Base-by-base conservation (phyloP, 2,888 invertebrate genomes). In the Cantharis nigra region DNA sequence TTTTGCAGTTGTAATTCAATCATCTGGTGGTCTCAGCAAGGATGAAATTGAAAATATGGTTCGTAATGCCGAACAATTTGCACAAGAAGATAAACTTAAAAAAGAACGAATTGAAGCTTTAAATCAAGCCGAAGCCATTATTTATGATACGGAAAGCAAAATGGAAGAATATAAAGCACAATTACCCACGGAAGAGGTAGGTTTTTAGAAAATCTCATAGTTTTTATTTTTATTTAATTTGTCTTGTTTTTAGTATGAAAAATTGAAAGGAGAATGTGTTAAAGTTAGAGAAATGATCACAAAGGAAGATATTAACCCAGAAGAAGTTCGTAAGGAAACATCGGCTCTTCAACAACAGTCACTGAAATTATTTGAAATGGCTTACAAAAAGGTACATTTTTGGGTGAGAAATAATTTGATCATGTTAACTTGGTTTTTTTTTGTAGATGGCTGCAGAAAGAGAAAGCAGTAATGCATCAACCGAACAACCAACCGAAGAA, bases 31-130 rank as follows among this genome's bases (percentile, higher is more conserved):
- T 80, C 91, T 99, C 11, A 98, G 97, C 87, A 82, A 82, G 73
- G 99, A 99, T 87, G 99, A 99, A 90, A 99, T 99, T 84, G 99
- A 99, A 90, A 99, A 99, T 90, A 99, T 99, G 99, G 96, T 99
- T 77, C 96, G 96, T 88, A 98, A 97, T 82, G 99, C 99, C 0
- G 99, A 99, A 88, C 95, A 95, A 88, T 97, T 96, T 88, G 98
- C 99, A 1, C 95, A 95, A 77, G 94, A 95, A 69, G 99, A 99
- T 89, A 96, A 94, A 88, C 91, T 94, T 83, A 94, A 95, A 86
- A 96, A 97, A 85, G 99, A 99, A 83, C 90, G 95, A 16, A 97
- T 99, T 3, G 99, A 99, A 89, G 96, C 96, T 2, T 92, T 97
- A 81, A 99, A 99, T 91, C 97, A 97, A 89, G 99, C 98, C 0